Evolutionary conservation across 2,888 invertebrate genomes (phyloP).

Genomic region (Drosophila multiciliata): DNA sequence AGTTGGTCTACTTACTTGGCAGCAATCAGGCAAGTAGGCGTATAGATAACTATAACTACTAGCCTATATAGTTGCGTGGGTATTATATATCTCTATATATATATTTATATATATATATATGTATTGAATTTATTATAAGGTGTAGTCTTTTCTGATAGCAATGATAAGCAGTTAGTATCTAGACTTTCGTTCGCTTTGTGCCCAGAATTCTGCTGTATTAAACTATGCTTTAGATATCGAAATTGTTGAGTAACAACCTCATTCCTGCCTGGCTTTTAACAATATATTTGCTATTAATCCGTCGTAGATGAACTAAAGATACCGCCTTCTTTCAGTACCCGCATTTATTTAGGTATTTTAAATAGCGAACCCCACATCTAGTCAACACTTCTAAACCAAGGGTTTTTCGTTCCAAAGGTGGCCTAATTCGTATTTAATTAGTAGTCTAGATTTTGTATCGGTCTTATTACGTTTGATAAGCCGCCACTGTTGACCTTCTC

Average conservation of each 20-base stretch:
- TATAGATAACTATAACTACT: conserved; percentile 55
- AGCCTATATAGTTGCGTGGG: conserved; percentile 58
- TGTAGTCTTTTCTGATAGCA: conserved; percentile 63
- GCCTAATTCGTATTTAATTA: conserved; percentile 32
- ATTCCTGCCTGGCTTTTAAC: not conserved
- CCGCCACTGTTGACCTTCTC: conserved; percentile 30
- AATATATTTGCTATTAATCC: not conserved
- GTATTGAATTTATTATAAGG: conserved; percentile 46
- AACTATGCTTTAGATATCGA: conserved; percentile 31
- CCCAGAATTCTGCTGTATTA: conserved; percentile 19
- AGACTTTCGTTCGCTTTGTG: conserved; percentile 28
- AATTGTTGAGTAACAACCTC: not conserved
- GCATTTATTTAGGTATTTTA: not conserved
- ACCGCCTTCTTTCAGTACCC: not conserved
- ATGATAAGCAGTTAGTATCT: conserved; percentile 35
- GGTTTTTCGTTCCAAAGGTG: not conserved
- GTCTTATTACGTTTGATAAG: conserved; percentile 19
- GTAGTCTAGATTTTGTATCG: conserved; percentile 6
- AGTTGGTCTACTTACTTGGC: conserved; percentile 63
- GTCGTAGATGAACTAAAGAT: not conserved
- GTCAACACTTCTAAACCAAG: not conserved
- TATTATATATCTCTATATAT: conserved; percentile 3
- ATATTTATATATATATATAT: conserved; percentile 35
- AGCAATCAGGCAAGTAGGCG: conserved; percentile 32
- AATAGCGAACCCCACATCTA: not conserved